phyloP scores from a whole-genome alignment of 2,113 vertebrate species.

The Cheilinus undulatus region DNA sequence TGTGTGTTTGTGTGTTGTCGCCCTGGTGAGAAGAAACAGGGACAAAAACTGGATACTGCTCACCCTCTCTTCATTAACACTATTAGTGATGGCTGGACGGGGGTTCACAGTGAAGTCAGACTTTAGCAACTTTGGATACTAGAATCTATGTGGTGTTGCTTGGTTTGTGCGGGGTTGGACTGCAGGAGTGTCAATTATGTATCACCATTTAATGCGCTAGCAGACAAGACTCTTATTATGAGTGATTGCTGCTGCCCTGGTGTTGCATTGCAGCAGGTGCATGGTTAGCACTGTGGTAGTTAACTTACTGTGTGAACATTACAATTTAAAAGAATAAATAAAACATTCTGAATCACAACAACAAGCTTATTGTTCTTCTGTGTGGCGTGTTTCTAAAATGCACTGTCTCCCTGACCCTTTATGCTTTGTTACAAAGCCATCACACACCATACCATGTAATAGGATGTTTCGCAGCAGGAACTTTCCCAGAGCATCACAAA shows the following conservation, averaged over 20 bases:
- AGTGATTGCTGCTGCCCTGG: not conserved
- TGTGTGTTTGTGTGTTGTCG: slow-evolving; percentile 40
- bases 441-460: not conserved
- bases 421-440: not conserved
- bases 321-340: not conserved
- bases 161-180: slow-evolving; percentile 8
- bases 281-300: not conserved
- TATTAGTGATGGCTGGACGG: slow-evolving; percentile 17
- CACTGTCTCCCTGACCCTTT: not conserved
- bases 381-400: not conserved
- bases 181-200: not conserved
- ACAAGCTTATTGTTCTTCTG: not conserved
- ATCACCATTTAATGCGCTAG: not conserved
- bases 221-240: not conserved
- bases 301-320: not conserved
- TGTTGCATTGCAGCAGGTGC: not conserved
- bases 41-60: slow-evolving; percentile 45
- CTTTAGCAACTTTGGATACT: slow-evolving; percentile 17
- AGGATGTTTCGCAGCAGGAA: not conserved
- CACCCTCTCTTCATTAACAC: slow-evolving; percentile 44
- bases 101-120: slow-evolving; percentile 9
- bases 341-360: not conserved
- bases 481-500: not conserved
- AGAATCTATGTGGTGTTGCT: not conserved
- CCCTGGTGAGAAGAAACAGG: slow-evolving; percentile 55